Conservation (phyloP, 2,888 invertebrate species). For the Lydus trimaculatus region DNA sequence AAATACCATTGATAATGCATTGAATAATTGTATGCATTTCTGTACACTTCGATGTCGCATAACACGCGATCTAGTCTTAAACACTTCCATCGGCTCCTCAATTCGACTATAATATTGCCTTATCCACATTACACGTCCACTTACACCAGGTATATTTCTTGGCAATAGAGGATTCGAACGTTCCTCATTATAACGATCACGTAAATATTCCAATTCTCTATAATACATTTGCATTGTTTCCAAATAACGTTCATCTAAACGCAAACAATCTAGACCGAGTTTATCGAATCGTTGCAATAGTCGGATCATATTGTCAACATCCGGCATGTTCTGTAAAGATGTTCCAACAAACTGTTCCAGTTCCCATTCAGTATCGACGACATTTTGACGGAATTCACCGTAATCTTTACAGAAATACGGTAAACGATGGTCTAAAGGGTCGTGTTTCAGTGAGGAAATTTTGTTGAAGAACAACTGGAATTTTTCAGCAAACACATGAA, state of each 20-base stretch:
- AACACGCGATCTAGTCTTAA: constrained; percentile 56
- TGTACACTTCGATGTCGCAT: constrained; percentile 73
- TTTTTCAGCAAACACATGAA: constrained; percentile 74
- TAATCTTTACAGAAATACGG: constrained; percentile 80
- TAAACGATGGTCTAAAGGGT: constrained; percentile 81
- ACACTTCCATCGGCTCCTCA: constrained; percentile 76
- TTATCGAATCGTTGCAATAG: constrained; percentile 71
- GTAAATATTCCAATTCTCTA: constrained; percentile 72
- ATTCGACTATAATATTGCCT: constrained; percentile 78
- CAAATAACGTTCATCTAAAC: constrained; percentile 77
- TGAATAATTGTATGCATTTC: constrained; percentile 78
- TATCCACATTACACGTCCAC: constrained; percentile 85
- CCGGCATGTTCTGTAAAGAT: constrained; percentile 56
- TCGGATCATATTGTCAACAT: constrained; percentile 56
- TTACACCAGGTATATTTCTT: constrained; percentile 79
- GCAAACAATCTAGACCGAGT: constrained; percentile 73
- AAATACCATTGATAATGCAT: constrained; percentile 79
- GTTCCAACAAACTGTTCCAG: constrained; percentile 76
- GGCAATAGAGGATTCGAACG: constrained; percentile 77
- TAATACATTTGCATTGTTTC: constrained; percentile 74
- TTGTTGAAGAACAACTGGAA: constrained; percentile 67
- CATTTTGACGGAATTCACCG: constrained; percentile 71
- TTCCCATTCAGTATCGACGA: constrained; percentile 74
- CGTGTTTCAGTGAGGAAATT: constrained; percentile 77
- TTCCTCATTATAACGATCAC: constrained; percentile 81